Conservation (phyloP, 1,140 invertebrate genomes). For the Anoplophora glabripennis region DNA sequence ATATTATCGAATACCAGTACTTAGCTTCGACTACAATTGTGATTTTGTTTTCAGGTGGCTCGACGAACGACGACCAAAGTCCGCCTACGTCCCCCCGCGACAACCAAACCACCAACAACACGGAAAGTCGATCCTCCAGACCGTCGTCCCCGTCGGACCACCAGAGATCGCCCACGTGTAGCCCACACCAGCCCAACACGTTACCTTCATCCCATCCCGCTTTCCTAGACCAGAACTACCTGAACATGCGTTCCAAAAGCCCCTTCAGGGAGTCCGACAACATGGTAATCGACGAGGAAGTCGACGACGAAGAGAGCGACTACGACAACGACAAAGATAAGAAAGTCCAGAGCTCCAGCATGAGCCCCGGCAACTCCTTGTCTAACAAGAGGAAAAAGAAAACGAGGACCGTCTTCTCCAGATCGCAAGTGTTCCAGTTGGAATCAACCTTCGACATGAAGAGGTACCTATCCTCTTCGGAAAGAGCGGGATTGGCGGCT, state of each 20-base stretch:
- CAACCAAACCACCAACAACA: constrained; percentile 46
- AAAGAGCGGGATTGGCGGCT: constrained; percentile 89
- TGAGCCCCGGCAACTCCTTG: constrained; percentile 51
- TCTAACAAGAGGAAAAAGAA: constrained; percentile 93
- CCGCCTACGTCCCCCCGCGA: constrained; percentile 57
- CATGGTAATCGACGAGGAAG: constrained; percentile 61
- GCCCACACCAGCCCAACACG: constrained; percentile 42
- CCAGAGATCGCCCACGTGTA: constrained; percentile 44
- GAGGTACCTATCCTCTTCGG: constrained; percentile 93
- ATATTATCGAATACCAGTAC: too few species aligned
- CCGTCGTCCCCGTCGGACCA: constrained; percentile 49
- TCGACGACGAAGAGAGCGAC: constrained; percentile 67
- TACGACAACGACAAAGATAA: constrained; percentile 63
- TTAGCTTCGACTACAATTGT: too few species aligned
- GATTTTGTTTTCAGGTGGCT: constrained; percentile 59
- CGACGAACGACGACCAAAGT: constrained; percentile 63
- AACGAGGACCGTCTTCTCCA: constrained; percentile 94
- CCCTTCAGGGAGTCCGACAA: constrained; percentile 48
- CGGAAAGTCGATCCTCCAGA: constrained; percentile 51
- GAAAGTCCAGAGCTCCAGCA: constrained; percentile 54
- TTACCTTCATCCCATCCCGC: constrained; percentile 46
- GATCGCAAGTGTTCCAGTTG: constrained; percentile 92
- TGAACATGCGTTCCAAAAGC: constrained; percentile 48
- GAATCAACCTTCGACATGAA: constrained; percentile 99
- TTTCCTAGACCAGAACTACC: constrained; percentile 51